phyloP scores from a whole-genome alignment of 2,888 invertebrate species.

The Perizoma affinitatum region DNA sequence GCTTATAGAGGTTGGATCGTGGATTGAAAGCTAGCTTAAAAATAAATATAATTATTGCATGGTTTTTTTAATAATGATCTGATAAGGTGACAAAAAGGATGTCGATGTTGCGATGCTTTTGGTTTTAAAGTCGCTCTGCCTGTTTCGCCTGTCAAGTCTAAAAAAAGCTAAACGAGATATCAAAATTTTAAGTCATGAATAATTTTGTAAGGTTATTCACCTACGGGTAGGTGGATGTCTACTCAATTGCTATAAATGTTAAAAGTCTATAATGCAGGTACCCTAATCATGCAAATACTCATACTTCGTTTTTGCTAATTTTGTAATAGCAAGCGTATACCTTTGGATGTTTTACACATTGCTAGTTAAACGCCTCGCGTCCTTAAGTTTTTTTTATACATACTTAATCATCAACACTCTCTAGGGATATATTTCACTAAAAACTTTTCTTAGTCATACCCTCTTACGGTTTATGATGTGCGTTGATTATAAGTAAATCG shows the following conservation, averaged over 20 bases:
- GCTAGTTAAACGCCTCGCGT: too few species aligned
- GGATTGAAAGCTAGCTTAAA: too few species aligned
- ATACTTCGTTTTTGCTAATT: not conserved
- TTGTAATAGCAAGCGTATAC: not conserved
- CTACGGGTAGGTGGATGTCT: slow-evolving; percentile 43
- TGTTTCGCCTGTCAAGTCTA: slow-evolving; percentile 52
- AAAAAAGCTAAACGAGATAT: slow-evolving; percentile 35
- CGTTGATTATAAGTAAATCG: too few species aligned
- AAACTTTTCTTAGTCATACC: too few species aligned
- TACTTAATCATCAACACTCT: too few species aligned
- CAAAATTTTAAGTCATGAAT: slow-evolving; percentile 38
- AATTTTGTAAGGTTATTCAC: slow-evolving; percentile 49
- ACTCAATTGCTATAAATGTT: slow-evolving; percentile 2
- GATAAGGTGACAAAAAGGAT: slow-evolving; percentile 12
- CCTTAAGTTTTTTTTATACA: too few species aligned
- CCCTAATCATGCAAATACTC: not conserved
- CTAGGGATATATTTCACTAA: too few species aligned
- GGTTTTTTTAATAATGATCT: not conserved
- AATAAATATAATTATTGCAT: not conserved
- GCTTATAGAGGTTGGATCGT: too few species aligned
- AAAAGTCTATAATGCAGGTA: too few species aligned
- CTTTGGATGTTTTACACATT: too few species aligned
- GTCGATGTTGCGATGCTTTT: slow-evolving; percentile 55
- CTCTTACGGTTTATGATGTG: too few species aligned
- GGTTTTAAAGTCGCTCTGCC: slow-evolving; percentile 64